Base-by-base conservation (phyloP, 2,888 invertebrate genomes). In the Enchytraeus crypticus region DNA sequence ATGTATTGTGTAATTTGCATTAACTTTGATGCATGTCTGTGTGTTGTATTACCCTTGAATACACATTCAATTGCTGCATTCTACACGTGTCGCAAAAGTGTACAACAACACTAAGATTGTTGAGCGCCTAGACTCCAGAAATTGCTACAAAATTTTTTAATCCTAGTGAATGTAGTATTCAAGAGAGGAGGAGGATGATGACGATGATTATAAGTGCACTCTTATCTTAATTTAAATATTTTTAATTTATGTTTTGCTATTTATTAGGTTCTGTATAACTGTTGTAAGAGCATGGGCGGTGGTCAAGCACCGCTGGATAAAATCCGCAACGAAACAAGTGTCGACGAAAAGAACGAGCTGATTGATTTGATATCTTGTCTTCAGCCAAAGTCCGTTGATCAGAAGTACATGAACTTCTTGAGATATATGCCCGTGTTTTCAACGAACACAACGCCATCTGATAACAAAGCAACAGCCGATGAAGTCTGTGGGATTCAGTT, bases 391-490 rank as follows among this genome's bases (percentile, higher is more conserved):
- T 27, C 21, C 18, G 30, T 65, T 14, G 21, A 33, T 8, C 18
- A 26, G 29, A 27, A 51, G 14, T 56, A 57, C 18, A 51, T 33
- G n/a, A 56, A n/a, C 3, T 62, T 62, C 21, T 30, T 66, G 51
- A 27, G 59, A 14, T n/a, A 33, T n/a, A 43, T 66, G 32, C 66
- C 66, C 18, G 23, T 66, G 11, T 66, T 66, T 53, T 34, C 51
- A 18, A 38, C 38, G 33, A 60, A 53, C 2, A 5, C n/a, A 8
- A 30, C n/a, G 18, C 32, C 18, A 8, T 34, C 27, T 14, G n/a
- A n/a, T n/a, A n/a, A n/a, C n/a, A n/a, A n/a, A n/a, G n/a, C 32
- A 8, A 23, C 29, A 27, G 33, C 32, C 8, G 57, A 57, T 26
- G 46, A 18, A 21, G 53, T 32, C 49, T 8, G 3, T 32, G 53